A percentile compares a stretch with the other conserved stretches of the same genome.
phyloP scores from a whole-genome alignment of 2,888 invertebrate genomes.

The Agapostemon virescens region DNA sequence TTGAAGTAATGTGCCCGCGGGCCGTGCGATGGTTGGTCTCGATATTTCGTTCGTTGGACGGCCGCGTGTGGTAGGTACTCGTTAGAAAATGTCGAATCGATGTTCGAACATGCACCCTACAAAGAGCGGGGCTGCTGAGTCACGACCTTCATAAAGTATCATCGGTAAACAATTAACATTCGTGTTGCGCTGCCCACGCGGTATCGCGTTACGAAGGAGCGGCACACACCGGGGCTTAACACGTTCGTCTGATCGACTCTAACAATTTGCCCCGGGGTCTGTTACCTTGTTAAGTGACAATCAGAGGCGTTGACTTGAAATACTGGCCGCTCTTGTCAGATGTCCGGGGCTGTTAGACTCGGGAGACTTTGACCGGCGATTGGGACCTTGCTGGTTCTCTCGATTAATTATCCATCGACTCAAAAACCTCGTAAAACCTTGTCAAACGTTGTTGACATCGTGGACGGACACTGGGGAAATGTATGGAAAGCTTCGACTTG shows the following conservation, averaged over 20 bases:
- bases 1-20: conserved; percentile 49
- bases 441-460: not conserved
- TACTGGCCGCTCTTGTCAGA: conserved; percentile 57
- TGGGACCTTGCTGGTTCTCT: not conserved
- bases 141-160: conserved; percentile 76
- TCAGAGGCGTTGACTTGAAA: conserved; percentile 75
- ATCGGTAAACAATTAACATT: conserved; percentile 77
- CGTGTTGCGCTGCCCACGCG: conserved; percentile 71
- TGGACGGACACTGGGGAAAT: not conserved
- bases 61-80: conserved; percentile 60
- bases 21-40: conserved; percentile 38
- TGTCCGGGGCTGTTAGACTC: conserved; percentile 42
- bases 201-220: conserved; percentile 58
- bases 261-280: conserved; percentile 76
- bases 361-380: conserved; percentile 22
- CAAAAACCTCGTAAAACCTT: not conserved
- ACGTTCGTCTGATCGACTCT: conserved; percentile 59
- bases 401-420: conserved; percentile 9
- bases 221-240: conserved; percentile 43
- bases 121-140: conserved; percentile 57
- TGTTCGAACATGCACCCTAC: conserved; percentile 46
- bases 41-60: conserved; percentile 41
- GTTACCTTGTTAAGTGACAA: conserved; percentile 79
- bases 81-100: conserved; percentile 73
- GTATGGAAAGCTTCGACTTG: accelerated